Base-by-base conservation (phyloP, 2,888 invertebrate species). In the Drosophila flavopinicola region DNA sequence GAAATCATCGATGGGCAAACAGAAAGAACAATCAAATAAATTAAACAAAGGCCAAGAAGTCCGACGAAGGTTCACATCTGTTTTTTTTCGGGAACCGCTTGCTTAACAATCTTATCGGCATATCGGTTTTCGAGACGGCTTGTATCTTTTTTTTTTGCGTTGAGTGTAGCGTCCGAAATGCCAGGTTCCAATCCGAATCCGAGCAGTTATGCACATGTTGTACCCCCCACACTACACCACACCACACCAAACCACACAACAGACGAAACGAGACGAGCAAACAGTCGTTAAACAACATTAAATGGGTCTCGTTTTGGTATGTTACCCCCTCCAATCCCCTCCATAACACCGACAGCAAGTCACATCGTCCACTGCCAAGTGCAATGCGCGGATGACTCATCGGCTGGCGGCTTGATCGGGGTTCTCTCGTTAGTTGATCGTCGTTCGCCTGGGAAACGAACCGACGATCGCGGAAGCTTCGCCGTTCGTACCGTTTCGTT, bases 231-330 rank as follows among this genome's bases (percentile, higher is more conserved):
- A n/a, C n/a, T n/a, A n/a, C n/a, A 15, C 9, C 33, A 13, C 3
- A 13, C 30, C 30, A 6, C 10, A 6, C 11, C 3, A 10, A 27
- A 4, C 29, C 10, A 25, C 1, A 11, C 1, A 13, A 32, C 49
- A 30, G 53, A 59, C 30, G 13, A 41, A 49, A 53, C 56, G 53
- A 59, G 60, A 57, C 64, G 59, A 58, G 61, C 57, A 68, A 75
- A 80, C 78, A 78, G 63, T 80, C 83, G 79, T 85, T 80, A 85
- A 80, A 80, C 85, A 80, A 80, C 84, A 78, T 80, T 85, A 85
- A 80, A 80, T 80, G 79, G 79, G 86, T 83, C 79, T 80, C 68
- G 69, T 83, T 73, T 64, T 53, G 66, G 69, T 68, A 38, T 47
- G 37, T 27, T 13, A 13, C 33, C 17, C 33, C 11, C 15, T 37